Evolutionary conservation across 2,797 vertebrate species (phyloP), one percentile per base, ranked within the genome.

Genomic region (Craterocephalus amniculus): DNA sequence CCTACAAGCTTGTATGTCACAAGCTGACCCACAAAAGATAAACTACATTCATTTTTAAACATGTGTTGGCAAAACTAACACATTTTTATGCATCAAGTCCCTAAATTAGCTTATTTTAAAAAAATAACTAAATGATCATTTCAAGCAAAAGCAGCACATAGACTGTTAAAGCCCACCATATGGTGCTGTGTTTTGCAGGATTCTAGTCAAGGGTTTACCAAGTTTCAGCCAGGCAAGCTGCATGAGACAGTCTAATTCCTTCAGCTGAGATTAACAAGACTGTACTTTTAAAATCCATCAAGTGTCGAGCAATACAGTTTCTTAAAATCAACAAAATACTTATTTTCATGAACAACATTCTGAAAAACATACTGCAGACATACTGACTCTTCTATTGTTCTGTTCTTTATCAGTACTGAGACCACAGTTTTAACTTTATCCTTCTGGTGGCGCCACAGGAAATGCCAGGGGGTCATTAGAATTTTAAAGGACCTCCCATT

Each of bases 211-310:
- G 71, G 83, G 59, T 86, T 88, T 86, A 85, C 79, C 60, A 81
- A 78, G 73, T 78, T 82, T 79, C 45, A 87, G 71, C 64, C 78
- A 34, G 27, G 26, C 54, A 29, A 68, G 63, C 26, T 74, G 27
- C 72, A 78, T 71, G 58, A 69, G 77, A 83, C 78, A 68, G 80
- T 82, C 72, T 85, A 87, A 88, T 81, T 86, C 80, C 74, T 59
- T 35, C 71, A 6, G 61, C 76, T n/a, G 36, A 80, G 86, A 89
- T 87, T 84, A 88, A 80, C 68, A 73, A 38, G 73, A 75, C 64
- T 69, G 59, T 48, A 54, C 62, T 62, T 83, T 56, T 64, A 65
- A 78, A 78, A 57, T 51, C 20, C 4, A 75, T 36, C 48, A 1
- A 62, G 59, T 59, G 52, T 64, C 65, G 71, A 40, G 55, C n/a